phyloP scores from a whole-genome alignment of 2,797 vertebrate species.

The Hirundo rustica region DNA sequence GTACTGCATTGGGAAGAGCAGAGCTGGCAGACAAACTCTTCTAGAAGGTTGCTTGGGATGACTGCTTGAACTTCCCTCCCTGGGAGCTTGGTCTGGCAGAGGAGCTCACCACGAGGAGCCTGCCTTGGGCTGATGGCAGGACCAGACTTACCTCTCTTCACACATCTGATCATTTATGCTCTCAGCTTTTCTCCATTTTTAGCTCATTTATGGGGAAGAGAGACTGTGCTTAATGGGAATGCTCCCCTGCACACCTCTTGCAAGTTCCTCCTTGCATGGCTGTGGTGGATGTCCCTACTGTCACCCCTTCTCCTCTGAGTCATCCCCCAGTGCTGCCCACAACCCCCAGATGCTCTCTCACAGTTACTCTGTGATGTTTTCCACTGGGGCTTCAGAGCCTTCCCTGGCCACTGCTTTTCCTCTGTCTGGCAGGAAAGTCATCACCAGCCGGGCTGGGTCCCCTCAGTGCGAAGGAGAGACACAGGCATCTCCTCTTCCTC shows the following conservation, averaged over 20 bases:
- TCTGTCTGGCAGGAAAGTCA: not conserved
- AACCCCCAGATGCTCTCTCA: not conserved
- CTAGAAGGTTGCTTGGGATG: not conserved
- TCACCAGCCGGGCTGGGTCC: not conserved
- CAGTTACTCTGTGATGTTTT: not conserved
- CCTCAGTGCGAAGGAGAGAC: not conserved
- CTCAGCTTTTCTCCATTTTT: not conserved
- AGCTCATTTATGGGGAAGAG: not conserved
- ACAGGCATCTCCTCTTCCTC: not conserved
- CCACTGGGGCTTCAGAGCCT: not conserved
- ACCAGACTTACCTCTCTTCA: not conserved
- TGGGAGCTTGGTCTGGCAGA: not conserved
- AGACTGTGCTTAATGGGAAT: not conserved
- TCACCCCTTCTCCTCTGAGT: fast-evolving
- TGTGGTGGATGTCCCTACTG: not conserved
- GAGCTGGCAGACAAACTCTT: not conserved
- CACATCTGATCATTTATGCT: not conserved
- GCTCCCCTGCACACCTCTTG: not conserved
- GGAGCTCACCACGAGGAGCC: not conserved
- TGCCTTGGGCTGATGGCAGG: not conserved
- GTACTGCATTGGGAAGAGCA: not conserved
- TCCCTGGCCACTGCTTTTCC: not conserved
- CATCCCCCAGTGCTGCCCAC: fast-evolving
- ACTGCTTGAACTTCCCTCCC: not conserved
- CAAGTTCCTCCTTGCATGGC: not conserved